Base-by-base conservation (phyloP, 2,797 vertebrate genomes). In the Enteromius unitaeniatus region DNA sequence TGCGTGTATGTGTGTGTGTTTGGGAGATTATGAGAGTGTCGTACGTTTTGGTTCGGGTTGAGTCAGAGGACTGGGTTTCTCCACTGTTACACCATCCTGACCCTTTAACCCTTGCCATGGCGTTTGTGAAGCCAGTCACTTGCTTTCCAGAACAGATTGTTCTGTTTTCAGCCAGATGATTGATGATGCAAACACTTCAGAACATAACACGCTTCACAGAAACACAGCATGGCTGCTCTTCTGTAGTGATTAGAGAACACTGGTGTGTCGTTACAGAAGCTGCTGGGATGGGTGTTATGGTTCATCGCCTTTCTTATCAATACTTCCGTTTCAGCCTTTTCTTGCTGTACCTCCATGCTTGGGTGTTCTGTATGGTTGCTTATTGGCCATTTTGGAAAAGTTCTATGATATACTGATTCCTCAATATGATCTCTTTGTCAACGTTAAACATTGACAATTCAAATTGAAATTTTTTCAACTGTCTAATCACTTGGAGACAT, bases 61-160 rank as follows among this genome's bases (percentile, higher is more conserved):
- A 84, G 55, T 76, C 70, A 83, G 34, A 40, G 15, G 11, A n/a
- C 26, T 19, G 15, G 77, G 37, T 81, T 88, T 86, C 82, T 81
- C 77, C 58, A 62, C 67, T 70, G 69, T 87, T 86, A 76, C 82
- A 81, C 14, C 26, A 86, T 70, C 69, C 55, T 78, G 37, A 83
- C 58, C 82, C 55, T 49, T 85, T 79, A 34, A 89, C 28, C 77
- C 40, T 76, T 45, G 51, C 21, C 40, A 26, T 45, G 37, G 9
- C 6, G 13, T 37, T 74, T 55, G 17, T 49, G 60, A 76, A 75
- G 68, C 74, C 17, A 67, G 31, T 53, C 47, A n/a, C 65, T 45
- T 49, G 45, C 10, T 76, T 75, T 68, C 14, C 28, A n/a, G 69
- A 84, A 81, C 40, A 37, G 28, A 69, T n/a, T 76, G 37, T 34